Evolutionary conservation across 2,888 invertebrate species (phyloP), one percentile per base, ranked within the genome.

Genomic region (Dolomedes plantarius): DNA sequence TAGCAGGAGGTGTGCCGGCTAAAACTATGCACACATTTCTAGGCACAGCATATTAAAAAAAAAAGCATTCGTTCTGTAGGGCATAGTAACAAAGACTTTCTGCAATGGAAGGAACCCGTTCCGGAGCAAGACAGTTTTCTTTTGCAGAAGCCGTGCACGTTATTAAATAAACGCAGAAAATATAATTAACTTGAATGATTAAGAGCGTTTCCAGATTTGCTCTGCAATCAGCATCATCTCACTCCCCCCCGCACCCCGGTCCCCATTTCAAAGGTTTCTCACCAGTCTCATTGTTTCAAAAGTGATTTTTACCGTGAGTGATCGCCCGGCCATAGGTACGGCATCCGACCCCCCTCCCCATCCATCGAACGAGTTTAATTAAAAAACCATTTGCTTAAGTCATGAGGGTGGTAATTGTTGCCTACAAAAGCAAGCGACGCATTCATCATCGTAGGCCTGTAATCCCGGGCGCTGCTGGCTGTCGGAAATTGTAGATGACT

Each of bases 401-500:
- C 68, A 39, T 23, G 23, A 56, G 23, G 71, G 41, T 19, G 75
- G 77, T 73, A 77, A 78, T 77, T 77, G 73, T 67, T 31, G 39
- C 71, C 32, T 29, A 13, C 50, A 32, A 46, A 85, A 85, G 77
- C 83, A 85, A 39, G 76, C 32, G 27, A 23, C 27, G 68, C 86
- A 86, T 86, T 86, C 80, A 86, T 86, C 86, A 86, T 86, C 81
- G 67, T 46, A 73, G 76, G 72, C 81, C 86, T 86, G 80, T 86
- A 86, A 86, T 86, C 81, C 86, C 68, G 56, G 64, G 50, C 64
- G 78, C 67, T 77, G 78, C 78, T 85, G 72, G 78, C 86, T 86
- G 86, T 79, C 86, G 79, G 79, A 86, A 86, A 86, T 86, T 86
- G 79, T 79, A 79, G 86, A 86, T 86, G 86, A 86, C 79, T 79